phyloP scores from a whole-genome alignment of 2,888 invertebrate genomes.

The Sphaeridia pumilis region DNA sequence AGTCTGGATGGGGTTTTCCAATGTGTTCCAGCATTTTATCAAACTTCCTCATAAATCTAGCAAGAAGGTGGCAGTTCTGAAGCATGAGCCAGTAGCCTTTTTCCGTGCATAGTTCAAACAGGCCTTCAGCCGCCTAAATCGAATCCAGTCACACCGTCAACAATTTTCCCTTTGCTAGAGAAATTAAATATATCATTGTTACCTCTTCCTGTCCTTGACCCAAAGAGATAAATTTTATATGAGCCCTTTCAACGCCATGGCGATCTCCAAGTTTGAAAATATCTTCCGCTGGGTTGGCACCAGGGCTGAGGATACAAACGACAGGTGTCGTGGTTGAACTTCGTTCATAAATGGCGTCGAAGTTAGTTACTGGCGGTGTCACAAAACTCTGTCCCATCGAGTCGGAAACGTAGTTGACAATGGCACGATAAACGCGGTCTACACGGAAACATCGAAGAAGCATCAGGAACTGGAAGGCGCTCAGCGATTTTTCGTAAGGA shows the following conservation, averaged over 20 bases:
- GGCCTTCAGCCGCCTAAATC: constrained; percentile 52
- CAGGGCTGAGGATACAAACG: constrained; percentile 85
- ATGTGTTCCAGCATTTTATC: constrained; percentile 73
- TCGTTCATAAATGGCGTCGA: constrained; percentile 73
- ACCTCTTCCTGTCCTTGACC: constrained; percentile 89
- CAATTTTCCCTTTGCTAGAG: too few relatives aligned
- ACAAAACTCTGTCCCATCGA: constrained; percentile 80
- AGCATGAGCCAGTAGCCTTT: constrained; percentile 84
- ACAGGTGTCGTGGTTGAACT: constrained; percentile 72
- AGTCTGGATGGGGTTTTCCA: constrained; percentile 74
- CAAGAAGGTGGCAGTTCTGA: constrained; percentile 80
- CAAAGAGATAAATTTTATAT: constrained; percentile 76
- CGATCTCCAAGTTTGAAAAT: constrained; percentile 65
- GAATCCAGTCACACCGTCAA: too few relatives aligned
- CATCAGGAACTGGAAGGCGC: constrained; percentile 60
- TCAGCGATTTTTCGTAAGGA: constrained; percentile 53
- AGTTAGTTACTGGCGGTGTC: constrained; percentile 74
- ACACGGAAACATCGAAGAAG: constrained; percentile 77
- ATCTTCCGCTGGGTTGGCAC: constrained; percentile 83
- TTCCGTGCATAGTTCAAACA: constrained; percentile 56
- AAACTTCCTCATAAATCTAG: constrained; percentile 63
- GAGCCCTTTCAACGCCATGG: constrained; percentile 50
- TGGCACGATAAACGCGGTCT: constrained; percentile 75
- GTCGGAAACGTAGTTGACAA: constrained; percentile 66
- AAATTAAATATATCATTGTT: constrained; percentile 35